phyloP scores from a whole-genome alignment of 2,797 vertebrate species.

The Anomalospiza imberbis region DNA sequence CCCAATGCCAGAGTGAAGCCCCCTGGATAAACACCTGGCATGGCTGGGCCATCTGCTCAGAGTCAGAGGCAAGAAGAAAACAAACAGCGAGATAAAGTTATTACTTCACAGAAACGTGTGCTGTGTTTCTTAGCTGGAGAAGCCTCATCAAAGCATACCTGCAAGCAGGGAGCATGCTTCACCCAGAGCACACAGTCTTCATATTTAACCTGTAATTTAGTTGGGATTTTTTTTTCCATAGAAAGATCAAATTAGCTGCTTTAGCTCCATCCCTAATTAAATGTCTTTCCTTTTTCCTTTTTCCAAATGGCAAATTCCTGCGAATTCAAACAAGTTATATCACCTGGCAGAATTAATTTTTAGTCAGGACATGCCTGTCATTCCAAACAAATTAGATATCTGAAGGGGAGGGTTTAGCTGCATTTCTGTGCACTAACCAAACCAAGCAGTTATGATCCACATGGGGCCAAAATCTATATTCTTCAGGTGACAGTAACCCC shows the following conservation, averaged over 20 bases:
- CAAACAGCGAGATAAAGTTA: background rate
- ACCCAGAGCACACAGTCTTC: conserved; percentile 17
- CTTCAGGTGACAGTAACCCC: conserved; percentile 17
- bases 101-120: background rate
- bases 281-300: conserved; percentile 43
- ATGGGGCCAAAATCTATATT: background rate
- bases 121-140: background rate
- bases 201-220: conserved; percentile 52
- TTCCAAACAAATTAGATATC: conserved; percentile 73
- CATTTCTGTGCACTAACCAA: conserved; percentile 47
- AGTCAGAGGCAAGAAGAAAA: background rate
- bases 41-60: background rate
- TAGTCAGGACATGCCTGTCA: conserved; percentile 72
- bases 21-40: background rate
- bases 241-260: conserved; percentile 62
- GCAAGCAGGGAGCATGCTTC: conserved; percentile 28
- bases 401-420: conserved; percentile 51
- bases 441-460: background rate
- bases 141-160: conserved; percentile 62
- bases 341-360: conserved; percentile 66
- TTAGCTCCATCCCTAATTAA: conserved; percentile 61
- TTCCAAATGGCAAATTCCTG: conserved; percentile 66
- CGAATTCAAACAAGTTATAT: conserved; percentile 73
- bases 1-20: background rate
- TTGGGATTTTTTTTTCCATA: background rate